Base-by-base conservation (phyloP, 2,888 invertebrate genomes). In the Temnothorax unifasciatus region DNA sequence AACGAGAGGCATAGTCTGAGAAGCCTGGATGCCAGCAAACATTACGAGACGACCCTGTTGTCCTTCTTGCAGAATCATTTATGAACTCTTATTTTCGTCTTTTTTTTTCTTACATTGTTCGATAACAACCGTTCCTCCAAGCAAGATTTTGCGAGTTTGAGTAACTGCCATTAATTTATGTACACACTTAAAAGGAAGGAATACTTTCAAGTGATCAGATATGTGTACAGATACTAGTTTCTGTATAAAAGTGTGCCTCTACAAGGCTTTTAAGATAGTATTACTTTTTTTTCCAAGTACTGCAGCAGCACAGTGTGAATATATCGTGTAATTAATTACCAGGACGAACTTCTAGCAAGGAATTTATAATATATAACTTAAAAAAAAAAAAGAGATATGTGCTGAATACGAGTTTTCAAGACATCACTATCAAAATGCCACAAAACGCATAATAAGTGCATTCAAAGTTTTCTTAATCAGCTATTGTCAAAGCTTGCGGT, bases 1-100 rank as follows among this genome's bases (percentile, higher is more conserved):
- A 98, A 98, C 88, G 99, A 99, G 95, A 96, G 99, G 87, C 99
- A 99, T 95, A 99, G 99, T 21, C 96, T 99, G 34, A 96, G 99
- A 83, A 98, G 98, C 92, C 96, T 98, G 93, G 98, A 99, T 95
- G 98, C 99, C 50, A 99, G 98, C 92, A 99, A 99, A 95, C 99
- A 99, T 95, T 99, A 99, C 95, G 99, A 99, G 95, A 99, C 99
- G 9, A 98, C 98, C 73, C 95, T 99, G 85, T 96, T 99, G 84
- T 98, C 98, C 90, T 99, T 99, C 95, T 96, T 99, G 90, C 98
- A 99, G 95, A 97, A 97, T 93, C 95, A 97, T 95, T 96, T 97
- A 95, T 97, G 92, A 94, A 93, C 13, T 66, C 9, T 52, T 71
- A 59, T 18, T 41, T 57, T 21, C 18, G 6, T 18, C 34, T 88